Conservation (phyloP, 2,113 vertebrate genomes). For the Leptosomus discolor region DNA sequence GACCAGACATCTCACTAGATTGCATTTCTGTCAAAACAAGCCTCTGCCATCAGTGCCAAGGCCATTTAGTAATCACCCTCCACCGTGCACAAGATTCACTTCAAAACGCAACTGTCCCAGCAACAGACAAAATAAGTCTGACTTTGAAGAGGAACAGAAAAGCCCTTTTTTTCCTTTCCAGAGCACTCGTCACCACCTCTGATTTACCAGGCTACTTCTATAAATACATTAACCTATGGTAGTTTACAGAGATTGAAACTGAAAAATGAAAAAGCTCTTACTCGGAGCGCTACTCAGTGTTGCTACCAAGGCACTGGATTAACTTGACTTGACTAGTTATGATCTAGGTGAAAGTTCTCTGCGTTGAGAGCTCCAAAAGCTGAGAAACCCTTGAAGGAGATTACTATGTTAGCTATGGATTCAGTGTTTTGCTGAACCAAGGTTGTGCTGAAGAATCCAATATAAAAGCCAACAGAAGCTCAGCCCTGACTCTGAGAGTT, state of each 20-base stretch:
- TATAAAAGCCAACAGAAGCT: not conserved
- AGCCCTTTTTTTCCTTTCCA: not conserved
- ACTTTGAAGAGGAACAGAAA: not conserved
- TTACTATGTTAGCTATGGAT: not conserved
- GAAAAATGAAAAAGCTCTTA: not conserved
- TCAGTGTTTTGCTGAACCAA: not conserved
- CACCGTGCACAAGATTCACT: not conserved
- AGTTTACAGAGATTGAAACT: not conserved
- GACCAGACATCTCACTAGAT: not conserved
- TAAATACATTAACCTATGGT: not conserved
- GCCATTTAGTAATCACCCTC: not conserved
- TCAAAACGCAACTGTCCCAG: not conserved
- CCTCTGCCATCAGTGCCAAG: not conserved
- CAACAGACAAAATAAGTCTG: not conserved
- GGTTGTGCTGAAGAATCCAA: not conserved
- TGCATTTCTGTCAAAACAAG: not conserved
- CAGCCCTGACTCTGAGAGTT: not conserved
- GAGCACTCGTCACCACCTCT: not conserved
- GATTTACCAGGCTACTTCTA: not conserved
- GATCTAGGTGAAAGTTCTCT: fast-evolving
- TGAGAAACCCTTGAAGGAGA: not conserved
- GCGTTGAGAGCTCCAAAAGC: not conserved
- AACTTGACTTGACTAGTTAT: not conserved
- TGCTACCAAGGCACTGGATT: not conserved
- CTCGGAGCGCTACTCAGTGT: not conserved